phyloP scores from a whole-genome alignment of 2,888 invertebrate species.

The Ornithoptera alexandrae region DNA sequence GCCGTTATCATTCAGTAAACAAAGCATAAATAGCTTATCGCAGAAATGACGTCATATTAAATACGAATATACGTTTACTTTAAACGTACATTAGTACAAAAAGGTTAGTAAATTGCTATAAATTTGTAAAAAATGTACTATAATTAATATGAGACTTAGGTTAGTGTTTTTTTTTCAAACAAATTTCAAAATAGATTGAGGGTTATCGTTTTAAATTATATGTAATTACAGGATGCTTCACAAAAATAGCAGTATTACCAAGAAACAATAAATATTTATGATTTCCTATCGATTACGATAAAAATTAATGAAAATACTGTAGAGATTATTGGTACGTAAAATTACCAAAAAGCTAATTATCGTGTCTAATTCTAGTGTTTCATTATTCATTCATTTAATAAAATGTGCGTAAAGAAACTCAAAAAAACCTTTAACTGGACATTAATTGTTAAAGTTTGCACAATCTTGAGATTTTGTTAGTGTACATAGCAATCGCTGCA shows the following conservation, averaged over 20 bases:
- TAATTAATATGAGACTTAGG: background rate
- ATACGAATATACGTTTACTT: slow-evolving; percentile 3
- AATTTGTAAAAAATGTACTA: background rate
- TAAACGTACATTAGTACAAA: too few relatives aligned
- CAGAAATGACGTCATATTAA: slow-evolving; percentile 14
- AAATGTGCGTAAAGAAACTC: background rate
- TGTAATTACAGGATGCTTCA: slow-evolving; percentile 14
- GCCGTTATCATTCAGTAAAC: slow-evolving; percentile 8
- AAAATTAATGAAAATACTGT: background rate
- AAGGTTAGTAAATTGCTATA: too few relatives aligned
- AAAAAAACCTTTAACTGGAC: background rate
- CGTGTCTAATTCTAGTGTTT: background rate
- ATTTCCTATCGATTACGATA: slow-evolving; percentile 7
- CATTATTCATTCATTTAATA: background rate
- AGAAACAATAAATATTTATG: slow-evolving; percentile 19
- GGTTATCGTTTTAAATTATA: slow-evolving; percentile 17
- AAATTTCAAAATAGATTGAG: background rate
- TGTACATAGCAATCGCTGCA: slow-evolving; percentile 16
- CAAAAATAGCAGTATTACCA: slow-evolving; percentile 4
- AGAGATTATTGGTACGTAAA: background rate
- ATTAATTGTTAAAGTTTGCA: background rate
- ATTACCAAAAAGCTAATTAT: background rate
- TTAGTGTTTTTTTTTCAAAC: background rate
- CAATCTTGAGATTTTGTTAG: background rate
- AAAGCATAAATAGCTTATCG: slow-evolving; percentile 9